These are phyloP conservation scores for Pteropus rufus DNA, from an alignment of 2,797 vertebrate genomes.

Conservation along the genomic window DNA sequence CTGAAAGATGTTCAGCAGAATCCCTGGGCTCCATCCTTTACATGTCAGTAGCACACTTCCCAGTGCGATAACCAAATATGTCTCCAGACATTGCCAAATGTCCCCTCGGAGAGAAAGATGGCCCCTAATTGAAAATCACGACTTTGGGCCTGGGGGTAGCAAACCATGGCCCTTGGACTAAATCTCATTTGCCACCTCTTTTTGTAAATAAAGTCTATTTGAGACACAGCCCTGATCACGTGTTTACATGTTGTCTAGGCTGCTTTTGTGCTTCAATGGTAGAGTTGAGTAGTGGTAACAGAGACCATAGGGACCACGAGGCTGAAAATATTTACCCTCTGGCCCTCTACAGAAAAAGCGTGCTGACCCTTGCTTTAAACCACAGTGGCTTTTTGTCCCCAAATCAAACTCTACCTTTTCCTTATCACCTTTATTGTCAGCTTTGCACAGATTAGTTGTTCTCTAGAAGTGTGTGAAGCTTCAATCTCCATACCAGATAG, in stretches of 20 bases:
- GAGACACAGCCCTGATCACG: neutral
- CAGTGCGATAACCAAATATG: neutral
- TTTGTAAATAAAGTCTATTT: neutral
- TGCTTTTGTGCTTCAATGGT: neutral
- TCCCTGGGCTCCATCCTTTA: neutral
- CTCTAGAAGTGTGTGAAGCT: neutral
- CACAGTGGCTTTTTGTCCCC: neutral
- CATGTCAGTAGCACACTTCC: neutral
- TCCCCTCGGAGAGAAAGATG: neutral
- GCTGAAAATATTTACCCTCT: neutral
- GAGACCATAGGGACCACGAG: neutral
- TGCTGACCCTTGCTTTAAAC: neutral
- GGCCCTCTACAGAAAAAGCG: neutral
- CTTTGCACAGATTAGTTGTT: neutral
- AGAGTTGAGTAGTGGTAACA: neutral
- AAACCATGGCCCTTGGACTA: neutral
- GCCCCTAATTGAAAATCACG: neutral
- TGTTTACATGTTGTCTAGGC: neutral
- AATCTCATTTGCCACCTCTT: neutral
- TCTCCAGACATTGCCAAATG: neutral
- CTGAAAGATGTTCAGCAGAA: neutral
- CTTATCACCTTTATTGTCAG: neutral
- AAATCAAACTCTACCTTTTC: neutral
- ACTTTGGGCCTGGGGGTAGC: neutral
- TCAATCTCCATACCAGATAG: neutral